A percentile compares a stretch with the other conserved stretches of the same genome.
These are phyloP conservation scores for Carollia perspicillata DNA, from an alignment of 2,113 vertebrate species.

Conservation along the genomic window DNA sequence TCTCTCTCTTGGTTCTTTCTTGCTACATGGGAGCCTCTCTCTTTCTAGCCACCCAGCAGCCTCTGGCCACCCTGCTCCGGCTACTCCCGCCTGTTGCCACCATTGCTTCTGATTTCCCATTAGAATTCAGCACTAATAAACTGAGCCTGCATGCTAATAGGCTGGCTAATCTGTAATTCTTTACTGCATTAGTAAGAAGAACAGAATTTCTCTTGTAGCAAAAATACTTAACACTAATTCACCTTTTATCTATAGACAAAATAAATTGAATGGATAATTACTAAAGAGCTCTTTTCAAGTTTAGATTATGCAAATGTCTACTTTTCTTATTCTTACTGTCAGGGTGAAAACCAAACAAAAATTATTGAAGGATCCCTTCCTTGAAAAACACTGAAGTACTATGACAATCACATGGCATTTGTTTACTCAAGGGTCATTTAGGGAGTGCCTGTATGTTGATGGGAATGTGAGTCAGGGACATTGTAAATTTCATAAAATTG, in stretches of 20 bases:
- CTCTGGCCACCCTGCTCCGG: no score
- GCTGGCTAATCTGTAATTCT: no score
- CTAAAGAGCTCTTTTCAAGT: conserved; percentile 1
- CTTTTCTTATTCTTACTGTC: not conserved
- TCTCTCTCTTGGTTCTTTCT: no score
- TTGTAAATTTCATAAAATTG: not conserved
- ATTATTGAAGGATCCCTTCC: not conserved
- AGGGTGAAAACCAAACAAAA: not conserved
- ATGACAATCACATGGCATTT: not conserved
- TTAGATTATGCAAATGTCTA: not conserved
- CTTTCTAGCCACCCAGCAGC: no score
- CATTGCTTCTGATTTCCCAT: no score
- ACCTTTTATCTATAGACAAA: conserved; percentile 40
- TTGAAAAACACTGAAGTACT: not conserved
- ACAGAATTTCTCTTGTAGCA: no score
- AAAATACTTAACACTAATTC: conserved; percentile 10
- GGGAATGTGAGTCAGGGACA: not conserved
- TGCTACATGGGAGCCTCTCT: no score
- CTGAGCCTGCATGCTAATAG: no score
- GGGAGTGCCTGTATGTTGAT: not conserved
- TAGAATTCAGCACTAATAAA: no score
- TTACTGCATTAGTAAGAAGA: no score
- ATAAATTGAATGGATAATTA: conserved; percentile 15
- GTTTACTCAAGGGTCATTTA: not conserved
- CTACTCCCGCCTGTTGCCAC: no score